These are phyloP conservation scores for Cardiocondyla obscurior DNA, from an alignment of 1,140 invertebrate species.

Conservation along the genomic window DNA sequence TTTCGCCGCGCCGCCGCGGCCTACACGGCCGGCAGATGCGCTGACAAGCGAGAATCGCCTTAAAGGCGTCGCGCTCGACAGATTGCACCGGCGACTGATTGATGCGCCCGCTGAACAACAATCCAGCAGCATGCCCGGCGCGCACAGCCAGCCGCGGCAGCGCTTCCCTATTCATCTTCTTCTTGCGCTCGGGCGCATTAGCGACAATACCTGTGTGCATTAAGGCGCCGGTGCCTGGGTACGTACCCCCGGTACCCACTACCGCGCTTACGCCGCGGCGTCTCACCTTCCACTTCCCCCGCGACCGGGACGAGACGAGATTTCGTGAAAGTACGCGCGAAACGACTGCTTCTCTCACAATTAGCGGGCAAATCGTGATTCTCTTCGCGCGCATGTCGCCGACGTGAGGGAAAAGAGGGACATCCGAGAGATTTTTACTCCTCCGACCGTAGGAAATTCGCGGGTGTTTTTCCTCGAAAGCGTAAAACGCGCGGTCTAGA, in stretches of 20 bases:
- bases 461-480: not conserved
- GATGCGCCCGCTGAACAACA: conserved; percentile 84
- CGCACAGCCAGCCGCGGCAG: conserved; percentile 79
- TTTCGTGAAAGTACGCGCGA: conserved; percentile 40
- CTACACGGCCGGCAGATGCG: conserved; percentile 74
- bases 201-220: conserved; percentile 71
- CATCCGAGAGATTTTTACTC: conserved; percentile 18
- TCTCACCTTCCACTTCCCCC: too few species aligned
- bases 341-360: conserved; percentile 21
- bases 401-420: not conserved
- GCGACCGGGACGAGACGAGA: conserved; percentile 12
- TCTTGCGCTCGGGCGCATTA: conserved; percentile 74
- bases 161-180: conserved; percentile 82
- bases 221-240: conserved; percentile 59
- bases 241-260: conserved; percentile 55
- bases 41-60: conserved; percentile 80
- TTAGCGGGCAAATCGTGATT: conserved; percentile 40
- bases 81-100: conserved; percentile 78
- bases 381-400: not conserved
- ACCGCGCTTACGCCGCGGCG: conserved; percentile 70
- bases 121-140: conserved; percentile 79
- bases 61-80: conserved; percentile 76
- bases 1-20: conserved; percentile 65
- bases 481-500: not conserved
- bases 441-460: not conserved